Evolutionary conservation across 2,888 invertebrate species (phyloP).

Genomic region (Xiphydria camelus): DNA sequence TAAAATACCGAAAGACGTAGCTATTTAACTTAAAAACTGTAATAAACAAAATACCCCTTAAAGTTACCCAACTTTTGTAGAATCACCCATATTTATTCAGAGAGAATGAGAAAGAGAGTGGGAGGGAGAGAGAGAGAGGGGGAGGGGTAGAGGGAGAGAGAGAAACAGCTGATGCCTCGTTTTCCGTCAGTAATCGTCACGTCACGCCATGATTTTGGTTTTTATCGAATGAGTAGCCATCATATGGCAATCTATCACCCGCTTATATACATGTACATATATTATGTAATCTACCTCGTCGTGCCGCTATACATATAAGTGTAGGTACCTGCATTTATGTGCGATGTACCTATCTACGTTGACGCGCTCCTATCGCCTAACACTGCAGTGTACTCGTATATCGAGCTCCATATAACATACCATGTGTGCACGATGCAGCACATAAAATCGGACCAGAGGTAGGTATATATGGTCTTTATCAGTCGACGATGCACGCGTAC

Average conservation of each 20-base stretch:
- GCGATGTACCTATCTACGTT: too few species aligned
- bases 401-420: too few species aligned
- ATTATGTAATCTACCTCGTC: not conserved
- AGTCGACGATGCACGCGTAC: conserved; percentile 7
- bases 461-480: conserved; percentile 3
- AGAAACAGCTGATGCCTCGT: too few species aligned
- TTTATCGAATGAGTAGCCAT: conserved; percentile 5
- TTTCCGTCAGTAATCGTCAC: conserved; percentile 1
- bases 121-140: not conserved
- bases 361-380: too few species aligned
- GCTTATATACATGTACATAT: not conserved
- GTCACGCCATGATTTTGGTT: conserved; percentile 1
- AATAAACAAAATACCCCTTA: too few species aligned
- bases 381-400: too few species aligned
- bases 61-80: too few species aligned
- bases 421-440: not conserved
- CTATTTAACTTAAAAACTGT: too few species aligned
- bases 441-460: not conserved
- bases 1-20: too few species aligned
- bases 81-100: too few species aligned
- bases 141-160: not conserved
- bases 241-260: conserved; percentile 13
- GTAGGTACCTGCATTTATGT: too few species aligned
- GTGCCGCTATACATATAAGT: not conserved
- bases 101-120: not conserved